Conservation (phyloP, 2,888 invertebrate species). For the Ormyrus nitidulus region DNA sequence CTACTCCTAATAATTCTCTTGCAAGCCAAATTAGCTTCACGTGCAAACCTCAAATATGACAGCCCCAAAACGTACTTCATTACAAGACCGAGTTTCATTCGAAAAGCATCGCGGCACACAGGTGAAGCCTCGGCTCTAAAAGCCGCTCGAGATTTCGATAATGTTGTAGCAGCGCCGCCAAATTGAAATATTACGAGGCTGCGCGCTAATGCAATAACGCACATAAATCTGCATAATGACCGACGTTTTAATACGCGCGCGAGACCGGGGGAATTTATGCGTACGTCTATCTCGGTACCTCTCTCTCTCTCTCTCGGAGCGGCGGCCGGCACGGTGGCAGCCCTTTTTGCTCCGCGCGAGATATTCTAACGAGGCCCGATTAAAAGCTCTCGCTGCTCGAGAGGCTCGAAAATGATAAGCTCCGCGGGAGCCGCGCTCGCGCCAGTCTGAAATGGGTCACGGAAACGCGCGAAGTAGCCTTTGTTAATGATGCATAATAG, state of each 20-base stretch:
- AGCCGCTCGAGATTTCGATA: constrained; percentile 33
- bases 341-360: constrained; percentile 27
- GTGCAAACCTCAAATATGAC: no score
- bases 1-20: no score
- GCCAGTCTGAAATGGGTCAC: constrained; percentile 41
- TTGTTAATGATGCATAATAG: constrained; percentile 42
- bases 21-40: no score
- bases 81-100: constrained; percentile 2
- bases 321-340: background rate
- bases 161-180: constrained; percentile 19
- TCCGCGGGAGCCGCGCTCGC: background rate
- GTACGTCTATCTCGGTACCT: background rate
- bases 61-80: background rate
- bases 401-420: constrained; percentile 44
- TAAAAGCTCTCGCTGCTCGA: constrained; percentile 35
- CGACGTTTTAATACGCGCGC: constrained; percentile 51
- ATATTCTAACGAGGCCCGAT: constrained; percentile 50
- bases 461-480: constrained; percentile 25
- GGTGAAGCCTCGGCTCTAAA: constrained; percentile 6
- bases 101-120: background rate
- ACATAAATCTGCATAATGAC: constrained; percentile 57
- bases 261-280: constrained; percentile 40
- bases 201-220: constrained; percentile 53
- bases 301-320: background rate
- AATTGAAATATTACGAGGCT: constrained; percentile 51